Evolutionary conservation across 2,797 vertebrate genomes (phyloP).

Genomic region (Naso thynnoides): DNA sequence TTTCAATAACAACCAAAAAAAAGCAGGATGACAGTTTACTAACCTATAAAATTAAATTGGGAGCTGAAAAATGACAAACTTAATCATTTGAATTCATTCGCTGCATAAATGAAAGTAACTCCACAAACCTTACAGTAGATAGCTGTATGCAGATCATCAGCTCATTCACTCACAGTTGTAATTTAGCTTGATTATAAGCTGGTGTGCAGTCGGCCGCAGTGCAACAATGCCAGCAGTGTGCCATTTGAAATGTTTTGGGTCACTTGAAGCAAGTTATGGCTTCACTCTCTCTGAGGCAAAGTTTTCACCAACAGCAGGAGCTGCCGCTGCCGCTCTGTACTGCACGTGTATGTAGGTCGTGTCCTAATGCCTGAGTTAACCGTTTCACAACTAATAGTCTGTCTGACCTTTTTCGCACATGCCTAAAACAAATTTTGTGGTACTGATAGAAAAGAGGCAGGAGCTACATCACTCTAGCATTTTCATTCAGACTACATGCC

Average conservation of each 20-base stretch:
- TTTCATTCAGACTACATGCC: neutral
- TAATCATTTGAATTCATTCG: constrained; percentile 1
- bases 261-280: constrained; percentile 51
- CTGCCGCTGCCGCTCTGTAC: neutral
- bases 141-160: constrained; percentile 24
- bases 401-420: no score
- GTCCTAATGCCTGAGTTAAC: no score
- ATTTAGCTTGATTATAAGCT: constrained; percentile 41
- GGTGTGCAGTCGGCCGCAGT: constrained; percentile 28
- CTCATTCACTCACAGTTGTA: constrained; percentile 2
- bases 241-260: constrained; percentile 45
- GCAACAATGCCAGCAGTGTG: constrained; percentile 42
- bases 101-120: constrained; percentile 14
- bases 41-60: neutral
- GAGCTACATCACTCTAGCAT: no score
- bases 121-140: neutral
- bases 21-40: no score
- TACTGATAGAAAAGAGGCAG: no score
- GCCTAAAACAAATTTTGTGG: no score
- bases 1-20: no score
- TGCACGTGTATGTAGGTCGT: no score
- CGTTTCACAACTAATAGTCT: no score
- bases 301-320: constrained; percentile 29
- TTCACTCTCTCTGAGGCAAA: constrained; percentile 40
- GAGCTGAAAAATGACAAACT: constrained; percentile 1